Evolutionary conservation across 2,113 vertebrate species (phyloP), one percentile per base, ranked within the genome.

Genomic region (Pogonocichla stellata): DNA sequence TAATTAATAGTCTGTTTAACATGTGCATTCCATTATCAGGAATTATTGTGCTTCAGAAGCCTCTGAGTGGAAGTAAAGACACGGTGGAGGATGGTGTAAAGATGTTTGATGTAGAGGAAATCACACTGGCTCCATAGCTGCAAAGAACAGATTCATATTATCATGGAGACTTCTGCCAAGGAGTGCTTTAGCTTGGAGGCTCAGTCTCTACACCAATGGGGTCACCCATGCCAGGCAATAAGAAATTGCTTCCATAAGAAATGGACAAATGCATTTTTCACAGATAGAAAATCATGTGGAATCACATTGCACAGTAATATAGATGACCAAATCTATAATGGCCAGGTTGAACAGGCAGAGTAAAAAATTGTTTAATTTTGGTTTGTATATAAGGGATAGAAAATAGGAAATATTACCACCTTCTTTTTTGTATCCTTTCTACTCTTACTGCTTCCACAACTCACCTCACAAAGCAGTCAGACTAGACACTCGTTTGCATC

Each of bases 1-100:
- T 74, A 92, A 92, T 94, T 86, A 94, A 85, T 80, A 94, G 48
- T 48, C 80, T 91, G 58, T 67, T 92, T 80, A 93, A 92, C 28
- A 83, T 51, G 40, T 91, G 78, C 70, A 62, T 86, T 61, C 67
- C 38, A 91, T 95, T 96, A 90, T 67, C 60, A 58, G 78, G 57
- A 95, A 87, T 53, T 70, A 81, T 8, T 62, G 85, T 75, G 57
- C 64, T 96, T 83, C 38, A 79, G 58, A 88, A 58, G 84, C 58
- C 29, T 80, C 60, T 54, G 69, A 66, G 16, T 60, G 47, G 80
- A 92, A 80, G 57, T 26, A 66, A 73, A 91, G 64, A 74, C 56
- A 60, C 8, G 12, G 65, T 29, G 34, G 65, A 94, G 57, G 40
- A 60, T 6, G 12, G 40, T 43, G 26, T 50, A 81, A 90, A 90